Base-by-base conservation (phyloP, 2,113 vertebrate species). In the Amphilophus citrinellus region DNA sequence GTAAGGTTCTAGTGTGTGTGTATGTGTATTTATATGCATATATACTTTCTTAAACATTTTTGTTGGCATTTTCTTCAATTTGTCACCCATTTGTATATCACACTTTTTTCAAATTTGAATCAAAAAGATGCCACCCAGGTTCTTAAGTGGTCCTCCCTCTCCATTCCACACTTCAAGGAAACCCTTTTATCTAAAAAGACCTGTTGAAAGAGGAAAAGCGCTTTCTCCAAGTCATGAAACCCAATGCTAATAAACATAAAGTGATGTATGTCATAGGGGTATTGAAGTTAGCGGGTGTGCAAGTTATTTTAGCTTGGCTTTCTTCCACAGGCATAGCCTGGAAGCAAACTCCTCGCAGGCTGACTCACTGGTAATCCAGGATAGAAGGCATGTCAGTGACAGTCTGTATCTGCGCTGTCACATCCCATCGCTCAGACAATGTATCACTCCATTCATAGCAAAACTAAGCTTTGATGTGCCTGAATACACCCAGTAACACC, bases 371-470 rank as follows among this genome's bases (percentile, higher is more conserved):
- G 73, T 92, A 91, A 93, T 93, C 92, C 88, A 83, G 83, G 87
- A 92, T 82, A 84, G 88, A 88, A 90, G 77, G 80, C 89, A 87
- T 86, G 87, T 91, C 91, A 71, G 76, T n/a, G 84, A 91, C 86
- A 83, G 89, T 78, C 80, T 90, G 84, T 93, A 83, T 93, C 88
- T 89, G 84, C 7, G 82, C 87, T 90, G 91, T 94, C 93, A 92
- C 90, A 87, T 93, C 92, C 77, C 85, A 87, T 93, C 58, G 44
- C 91, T 84, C 84, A 83, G 82, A 92, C 89, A 87, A 89, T 93
- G 84, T 61, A 90, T 94, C 92, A 90, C 79, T 88, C 85, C 89
- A 91, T 92, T 93, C 94, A 92, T 61, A 83, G 89, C 81, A 62
- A 79, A 82, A 76, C 56, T 30, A 58, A 60, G 79, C 89, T 92